Evolutionary conservation across 2,888 invertebrate genomes (phyloP), one percentile per base, ranked within the genome.

Genomic region (Diachrysia chrysitis): DNA sequence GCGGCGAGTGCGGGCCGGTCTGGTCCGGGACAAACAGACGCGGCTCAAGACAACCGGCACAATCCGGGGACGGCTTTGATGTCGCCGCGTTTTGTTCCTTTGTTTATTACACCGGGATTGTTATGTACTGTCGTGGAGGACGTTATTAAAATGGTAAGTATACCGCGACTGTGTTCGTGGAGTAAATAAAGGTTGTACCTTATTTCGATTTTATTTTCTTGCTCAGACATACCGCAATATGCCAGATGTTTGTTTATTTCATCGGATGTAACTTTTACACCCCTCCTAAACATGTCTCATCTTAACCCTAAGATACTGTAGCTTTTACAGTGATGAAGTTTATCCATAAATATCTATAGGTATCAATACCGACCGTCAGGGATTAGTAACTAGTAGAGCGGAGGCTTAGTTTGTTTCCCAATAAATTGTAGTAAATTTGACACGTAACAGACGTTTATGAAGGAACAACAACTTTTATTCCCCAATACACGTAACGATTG

Each of bases 401-500:
- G 69, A 71, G 21, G 19, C 65, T 69, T 79, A 69, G 66, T 82
- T 71, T 66, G 72, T 78, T 78, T 72, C 71, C 60, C 69, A 72
- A 79, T 78, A 80, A 80, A 82, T 75, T 72, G 69, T 67, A 77
- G 61, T 82, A 72, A 75, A 80, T 82, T 82, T 72, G 82, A 80
- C 80, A 81, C 81, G 70, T 71, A 82, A 81, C 81, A 70, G 81
- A 75, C 82, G 70, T 81, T 82, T 77, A 82, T 75, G 69, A 81
- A 80, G 75, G 70, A 82, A 78, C 78, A 80, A 82, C 83, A 80
- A 81, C 83, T 80, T 82, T 82, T 82, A 82, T 82, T 77, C 37
- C 81, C 82, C 72, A 78, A 78, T 75, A 82, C 83, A 81, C 78
- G 69, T 74, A 82, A 77, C 70, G 71, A 77, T 82, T 82, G 78